These are phyloP conservation scores for Camelus dromedarius DNA, from an alignment of 2,113 vertebrate genomes.

Conservation along the genomic window DNA sequence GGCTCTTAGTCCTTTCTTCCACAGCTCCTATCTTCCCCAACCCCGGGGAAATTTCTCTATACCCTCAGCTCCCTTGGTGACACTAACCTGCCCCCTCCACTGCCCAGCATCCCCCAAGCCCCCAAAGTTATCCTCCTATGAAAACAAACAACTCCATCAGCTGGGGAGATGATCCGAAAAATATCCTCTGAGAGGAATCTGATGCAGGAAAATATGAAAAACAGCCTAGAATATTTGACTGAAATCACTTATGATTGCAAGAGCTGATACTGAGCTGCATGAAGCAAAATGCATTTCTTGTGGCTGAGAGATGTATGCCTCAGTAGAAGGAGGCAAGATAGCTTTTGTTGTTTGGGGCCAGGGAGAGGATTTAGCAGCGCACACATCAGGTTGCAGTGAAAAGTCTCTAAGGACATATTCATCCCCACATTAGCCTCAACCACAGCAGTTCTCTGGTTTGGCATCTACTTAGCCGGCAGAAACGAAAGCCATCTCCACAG, in stretches of 20 bases:
- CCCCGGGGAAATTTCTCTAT: background rate
- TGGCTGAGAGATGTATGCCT: background rate
- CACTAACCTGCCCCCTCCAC: background rate
- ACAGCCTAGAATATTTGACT: background rate
- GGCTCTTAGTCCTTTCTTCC: slow-evolving; percentile 71
- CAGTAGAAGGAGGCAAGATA: background rate
- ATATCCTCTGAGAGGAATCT: background rate
- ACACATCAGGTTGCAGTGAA: background rate
- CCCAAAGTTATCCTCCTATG: background rate
- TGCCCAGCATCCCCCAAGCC: background rate
- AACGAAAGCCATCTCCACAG: slow-evolving; percentile 63
- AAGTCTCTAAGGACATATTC: background rate
- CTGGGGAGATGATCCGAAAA: background rate
- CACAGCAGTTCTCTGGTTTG: background rate
- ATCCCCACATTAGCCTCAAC: slow-evolving; percentile 37
- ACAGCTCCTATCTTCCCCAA: background rate
- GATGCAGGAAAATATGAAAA: background rate
- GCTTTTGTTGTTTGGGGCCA: background rate
- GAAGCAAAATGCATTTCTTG: background rate
- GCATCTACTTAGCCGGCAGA: slow-evolving; percentile 1
- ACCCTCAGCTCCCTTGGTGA: background rate
- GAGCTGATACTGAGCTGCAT: background rate
- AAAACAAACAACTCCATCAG: background rate
- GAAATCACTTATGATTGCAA: background rate
- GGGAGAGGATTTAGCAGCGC: background rate